Evolutionary conservation across 2,113 vertebrate genomes (phyloP).

Genomic region (Ptilorrhoa leucosticta): DNA sequence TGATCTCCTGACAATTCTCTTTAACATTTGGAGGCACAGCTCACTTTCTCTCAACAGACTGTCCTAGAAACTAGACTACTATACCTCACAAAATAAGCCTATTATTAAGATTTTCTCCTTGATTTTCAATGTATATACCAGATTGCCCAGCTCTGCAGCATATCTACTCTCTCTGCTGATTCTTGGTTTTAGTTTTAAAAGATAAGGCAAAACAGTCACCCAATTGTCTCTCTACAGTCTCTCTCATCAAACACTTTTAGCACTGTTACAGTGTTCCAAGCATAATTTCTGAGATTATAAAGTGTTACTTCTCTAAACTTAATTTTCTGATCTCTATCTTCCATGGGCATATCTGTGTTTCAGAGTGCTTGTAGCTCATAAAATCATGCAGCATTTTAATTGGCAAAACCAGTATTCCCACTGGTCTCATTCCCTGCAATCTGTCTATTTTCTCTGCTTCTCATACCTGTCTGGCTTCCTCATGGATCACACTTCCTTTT

Average conservation of each 20-base stretch:
- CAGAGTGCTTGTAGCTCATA: neutral
- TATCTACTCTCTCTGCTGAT: neutral
- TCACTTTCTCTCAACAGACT: neutral
- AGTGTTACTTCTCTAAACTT: neutral
- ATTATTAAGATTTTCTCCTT: neutral
- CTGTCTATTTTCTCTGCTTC: neutral
- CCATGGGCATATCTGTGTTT: neutral
- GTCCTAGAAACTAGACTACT: neutral
- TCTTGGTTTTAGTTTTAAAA: neutral
- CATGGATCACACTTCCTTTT: neutral
- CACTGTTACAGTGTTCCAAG: neutral
- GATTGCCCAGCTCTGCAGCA: neutral
- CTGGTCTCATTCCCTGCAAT: neutral
- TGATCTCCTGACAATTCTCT: neutral
- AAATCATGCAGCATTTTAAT: neutral
- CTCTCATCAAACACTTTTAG: neutral
- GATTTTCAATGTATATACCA: neutral
- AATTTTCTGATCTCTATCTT: neutral
- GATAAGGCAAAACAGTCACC: neutral
- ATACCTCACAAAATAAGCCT: neutral
- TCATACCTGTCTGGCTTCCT: neutral
- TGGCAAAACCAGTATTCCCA: neutral
- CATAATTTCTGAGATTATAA: neutral
- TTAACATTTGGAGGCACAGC: neutral
- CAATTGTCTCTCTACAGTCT: neutral